Conservation (phyloP, 2,888 invertebrate genomes). For the Acanthosepion esculentum region DNA sequence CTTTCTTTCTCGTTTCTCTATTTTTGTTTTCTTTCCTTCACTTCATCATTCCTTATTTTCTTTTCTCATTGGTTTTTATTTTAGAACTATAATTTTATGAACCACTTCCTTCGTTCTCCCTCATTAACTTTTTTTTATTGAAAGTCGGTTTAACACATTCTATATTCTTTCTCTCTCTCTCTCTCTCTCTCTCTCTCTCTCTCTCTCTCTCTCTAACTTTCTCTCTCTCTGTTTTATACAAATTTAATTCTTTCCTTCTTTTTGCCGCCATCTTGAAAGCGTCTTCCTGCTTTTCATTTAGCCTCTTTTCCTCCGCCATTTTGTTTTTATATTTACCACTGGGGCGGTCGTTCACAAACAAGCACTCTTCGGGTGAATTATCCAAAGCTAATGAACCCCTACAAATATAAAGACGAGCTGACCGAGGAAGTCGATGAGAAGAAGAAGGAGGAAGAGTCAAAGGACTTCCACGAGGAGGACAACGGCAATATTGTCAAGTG, state of each 20-base stretch:
- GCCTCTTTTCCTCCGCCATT: neutral
- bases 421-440: neutral
- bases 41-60: too few species aligned
- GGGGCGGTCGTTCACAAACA: neutral
- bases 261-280: neutral
- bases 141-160: too few species aligned
- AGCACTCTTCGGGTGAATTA: neutral
- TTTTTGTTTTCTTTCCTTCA: neutral
- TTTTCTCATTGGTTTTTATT: too few species aligned
- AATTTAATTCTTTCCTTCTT: neutral
- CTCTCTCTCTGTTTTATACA: too few species aligned
- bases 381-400: constrained; percentile 33
- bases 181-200: neutral
- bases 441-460: neutral
- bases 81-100: too few species aligned
- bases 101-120: neutral
- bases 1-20: neutral
- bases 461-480: neutral
- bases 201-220: neutral
- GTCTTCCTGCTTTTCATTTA: neutral
- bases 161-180: too few species aligned
- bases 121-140: neutral
- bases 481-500: neutral
- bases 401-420: neutral
- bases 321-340: neutral